Evolutionary conservation across 1,140 invertebrate species (phyloP).

Genomic region (Drosophila baimaii): DNA sequence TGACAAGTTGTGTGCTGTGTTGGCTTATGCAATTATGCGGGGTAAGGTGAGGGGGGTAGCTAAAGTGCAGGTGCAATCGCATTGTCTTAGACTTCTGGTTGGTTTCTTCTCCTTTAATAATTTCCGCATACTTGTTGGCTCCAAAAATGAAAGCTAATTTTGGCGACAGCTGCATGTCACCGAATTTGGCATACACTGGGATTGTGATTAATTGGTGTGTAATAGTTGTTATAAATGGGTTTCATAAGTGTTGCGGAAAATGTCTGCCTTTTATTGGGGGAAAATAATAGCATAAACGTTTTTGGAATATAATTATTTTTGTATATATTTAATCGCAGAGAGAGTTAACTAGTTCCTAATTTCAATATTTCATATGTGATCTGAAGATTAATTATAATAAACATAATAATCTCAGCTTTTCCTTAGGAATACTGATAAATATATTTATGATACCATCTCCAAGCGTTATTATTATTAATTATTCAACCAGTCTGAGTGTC

Average conservation of each 20-base stretch:
- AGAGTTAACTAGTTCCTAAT: neutral
- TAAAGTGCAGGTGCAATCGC: slow-evolving; percentile 39
- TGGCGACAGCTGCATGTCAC: neutral
- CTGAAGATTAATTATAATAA: neutral
- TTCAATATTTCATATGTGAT: neutral
- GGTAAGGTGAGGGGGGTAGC: neutral
- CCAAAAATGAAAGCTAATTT: slow-evolving; percentile 39
- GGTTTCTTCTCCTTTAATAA: slow-evolving; percentile 33
- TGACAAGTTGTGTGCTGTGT: slow-evolving; percentile 58
- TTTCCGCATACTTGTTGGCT: slow-evolving; percentile 41
- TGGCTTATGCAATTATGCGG: slow-evolving; percentile 29
- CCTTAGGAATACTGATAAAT: too few species aligned
- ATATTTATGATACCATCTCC: too few species aligned
- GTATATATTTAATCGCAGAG: neutral
- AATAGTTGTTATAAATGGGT: neutral
- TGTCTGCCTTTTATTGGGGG: neutral
- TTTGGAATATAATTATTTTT: neutral
- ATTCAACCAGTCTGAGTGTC: neutral
- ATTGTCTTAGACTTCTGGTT: slow-evolving; percentile 37
- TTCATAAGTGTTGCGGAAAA: neutral
- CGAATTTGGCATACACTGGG: slow-evolving; percentile 16
- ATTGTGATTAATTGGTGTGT: neutral
- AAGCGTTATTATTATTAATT: neutral
- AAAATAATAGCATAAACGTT: neutral
- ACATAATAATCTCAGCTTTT: too few species aligned